Percentiles rank a stretch among this genome's conserved stretches.
phyloP scores from a whole-genome alignment of 2,113 vertebrate genomes.

The Brachyhypopomus gauderio region DNA sequence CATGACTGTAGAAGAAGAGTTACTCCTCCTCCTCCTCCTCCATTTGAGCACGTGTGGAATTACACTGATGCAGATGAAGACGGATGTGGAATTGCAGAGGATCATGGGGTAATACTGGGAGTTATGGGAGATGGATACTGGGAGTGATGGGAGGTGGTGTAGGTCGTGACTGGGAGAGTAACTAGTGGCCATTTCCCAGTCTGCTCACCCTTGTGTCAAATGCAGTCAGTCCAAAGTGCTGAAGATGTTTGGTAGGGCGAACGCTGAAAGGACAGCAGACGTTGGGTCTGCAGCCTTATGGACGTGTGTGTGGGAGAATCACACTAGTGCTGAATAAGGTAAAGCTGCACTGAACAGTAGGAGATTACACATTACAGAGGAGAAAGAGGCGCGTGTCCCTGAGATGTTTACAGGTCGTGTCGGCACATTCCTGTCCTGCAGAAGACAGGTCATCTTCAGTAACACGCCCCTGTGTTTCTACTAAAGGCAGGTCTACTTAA shows the following conservation, averaged over 20 bases:
- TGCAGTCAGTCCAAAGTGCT: background rate
- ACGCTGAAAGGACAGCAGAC: background rate
- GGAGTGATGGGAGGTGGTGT: background rate
- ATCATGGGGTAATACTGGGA: slow-evolving; percentile 37
- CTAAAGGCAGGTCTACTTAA: no score
- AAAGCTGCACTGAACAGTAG: background rate
- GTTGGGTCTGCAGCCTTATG: background rate
- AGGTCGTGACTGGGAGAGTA: no score
- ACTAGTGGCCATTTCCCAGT: background rate
- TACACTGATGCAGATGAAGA: no score
- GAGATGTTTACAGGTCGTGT: slow-evolving; percentile 15
- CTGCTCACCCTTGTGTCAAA: background rate
- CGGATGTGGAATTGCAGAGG: background rate
- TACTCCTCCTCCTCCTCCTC: no score
- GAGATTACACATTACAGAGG: slow-evolving; percentile 49
- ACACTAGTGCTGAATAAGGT: background rate
- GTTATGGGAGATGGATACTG: no score
- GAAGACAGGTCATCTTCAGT: slow-evolving; percentile 18
- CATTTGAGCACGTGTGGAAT: no score
- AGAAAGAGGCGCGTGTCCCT: slow-evolving; percentile 24
- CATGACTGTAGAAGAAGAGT: no score
- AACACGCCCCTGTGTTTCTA: slow-evolving; percentile 5
- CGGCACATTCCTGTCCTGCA: slow-evolving; percentile 16
- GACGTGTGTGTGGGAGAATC: slow-evolving; percentile 1
- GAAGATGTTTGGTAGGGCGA: background rate